A percentile compares a stretch with the other conserved stretches of the same genome.
These are phyloP conservation scores for Chaetogeoica ovagalla DNA, from an alignment of 2,888 invertebrate genomes.

Conservation along the genomic window DNA sequence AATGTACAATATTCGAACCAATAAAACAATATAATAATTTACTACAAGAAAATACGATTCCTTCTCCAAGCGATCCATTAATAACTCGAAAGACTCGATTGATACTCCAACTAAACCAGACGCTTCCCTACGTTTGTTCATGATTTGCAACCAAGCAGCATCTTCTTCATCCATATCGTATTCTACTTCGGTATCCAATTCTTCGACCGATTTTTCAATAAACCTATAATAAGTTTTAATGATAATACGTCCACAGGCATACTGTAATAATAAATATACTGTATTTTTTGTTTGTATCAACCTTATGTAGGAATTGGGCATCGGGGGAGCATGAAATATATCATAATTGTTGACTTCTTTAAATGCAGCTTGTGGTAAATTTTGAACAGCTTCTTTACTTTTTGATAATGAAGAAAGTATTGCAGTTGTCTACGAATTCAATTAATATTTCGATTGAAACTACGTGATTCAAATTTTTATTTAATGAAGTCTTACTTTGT, in stretches of 20 bases:
- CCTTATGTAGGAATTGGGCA: slow-evolving; percentile 79
- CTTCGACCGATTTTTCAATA: slow-evolving; percentile 92
- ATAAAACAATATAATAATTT: slow-evolving; percentile 20
- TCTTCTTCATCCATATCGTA: slow-evolving; percentile 99
- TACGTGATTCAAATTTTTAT: not conserved
- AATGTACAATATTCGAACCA: not conserved
- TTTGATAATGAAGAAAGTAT: slow-evolving; percentile 46
- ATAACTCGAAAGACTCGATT: slow-evolving; percentile 86
- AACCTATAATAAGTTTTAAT: slow-evolving; percentile 64
- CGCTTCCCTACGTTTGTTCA: slow-evolving; percentile 80
- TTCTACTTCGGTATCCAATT: slow-evolving; percentile 88
- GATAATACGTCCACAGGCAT: no score
- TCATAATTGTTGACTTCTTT: slow-evolving; percentile 76
- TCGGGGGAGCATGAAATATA: slow-evolving; percentile 78
- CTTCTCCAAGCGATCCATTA: slow-evolving; percentile 97
- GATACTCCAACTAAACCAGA: slow-evolving; percentile 76
- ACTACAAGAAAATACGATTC: slow-evolving; percentile 89
- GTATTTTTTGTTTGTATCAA: slow-evolving; percentile 52
- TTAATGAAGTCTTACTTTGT: slow-evolving; percentile 12
- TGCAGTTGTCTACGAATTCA: slow-evolving; percentile 29
- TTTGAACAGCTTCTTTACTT: slow-evolving; percentile 60
- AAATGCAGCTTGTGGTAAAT: slow-evolving; percentile 73
- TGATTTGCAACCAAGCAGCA: slow-evolving; percentile 86
- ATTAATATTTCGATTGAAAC: not conserved
- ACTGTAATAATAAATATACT: slow-evolving; percentile 9